Conservation (phyloP, 2,113 vertebrate genomes). For the Trichomycterus rosablanca region DNA sequence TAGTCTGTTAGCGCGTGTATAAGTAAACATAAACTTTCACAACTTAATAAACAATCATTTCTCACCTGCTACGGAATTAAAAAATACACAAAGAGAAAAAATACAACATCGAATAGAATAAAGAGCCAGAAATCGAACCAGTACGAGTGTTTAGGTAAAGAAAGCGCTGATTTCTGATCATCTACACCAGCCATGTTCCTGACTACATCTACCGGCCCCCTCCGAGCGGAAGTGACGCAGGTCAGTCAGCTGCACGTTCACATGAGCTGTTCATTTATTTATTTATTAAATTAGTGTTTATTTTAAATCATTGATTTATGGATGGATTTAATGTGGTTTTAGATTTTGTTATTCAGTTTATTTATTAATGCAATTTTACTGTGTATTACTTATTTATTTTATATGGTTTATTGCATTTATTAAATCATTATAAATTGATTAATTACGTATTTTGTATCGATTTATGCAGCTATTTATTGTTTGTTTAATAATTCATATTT, state of each 20-base stretch:
- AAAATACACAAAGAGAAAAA: slow-evolving; percentile 73
- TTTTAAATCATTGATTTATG: too few relatives aligned
- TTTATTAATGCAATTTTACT: too few relatives aligned
- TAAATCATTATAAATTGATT: too few relatives aligned
- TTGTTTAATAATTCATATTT: too few relatives aligned
- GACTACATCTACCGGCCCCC: slow-evolving; percentile 37
- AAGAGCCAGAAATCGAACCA: slow-evolving; percentile 89
- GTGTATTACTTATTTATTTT: too few relatives aligned
- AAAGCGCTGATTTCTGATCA: not conserved
- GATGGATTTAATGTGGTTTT: too few relatives aligned
- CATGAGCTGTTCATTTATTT: not conserved
- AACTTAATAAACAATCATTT: not conserved
- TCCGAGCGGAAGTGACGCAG: slow-evolving; percentile 22
- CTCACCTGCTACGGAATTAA: slow-evolving; percentile 62
- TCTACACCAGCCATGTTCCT: slow-evolving; percentile 28
- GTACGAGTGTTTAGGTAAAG: slow-evolving; percentile 75
- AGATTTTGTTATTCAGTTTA: too few relatives aligned
- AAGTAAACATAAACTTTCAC: not conserved
- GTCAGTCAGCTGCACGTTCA: not conserved
- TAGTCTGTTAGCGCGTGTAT: not conserved
- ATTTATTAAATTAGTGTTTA: too few relatives aligned
- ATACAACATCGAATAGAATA: slow-evolving; percentile 70
- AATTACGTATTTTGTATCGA: too few relatives aligned
- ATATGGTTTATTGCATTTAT: too few relatives aligned
- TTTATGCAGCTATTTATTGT: too few relatives aligned